Base-by-base conservation (phyloP, 2,888 invertebrate genomes). In the Heliconius aoede region DNA sequence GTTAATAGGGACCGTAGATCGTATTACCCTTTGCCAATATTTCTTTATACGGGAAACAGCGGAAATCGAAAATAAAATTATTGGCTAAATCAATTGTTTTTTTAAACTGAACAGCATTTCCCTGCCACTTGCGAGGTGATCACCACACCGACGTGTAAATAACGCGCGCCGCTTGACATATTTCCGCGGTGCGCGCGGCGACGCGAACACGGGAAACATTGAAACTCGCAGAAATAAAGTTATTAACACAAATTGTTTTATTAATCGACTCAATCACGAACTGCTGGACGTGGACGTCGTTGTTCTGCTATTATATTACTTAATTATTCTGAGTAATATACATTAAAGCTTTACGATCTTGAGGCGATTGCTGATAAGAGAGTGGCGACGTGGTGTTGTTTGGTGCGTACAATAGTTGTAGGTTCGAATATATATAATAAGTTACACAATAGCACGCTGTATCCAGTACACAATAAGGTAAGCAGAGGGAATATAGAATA, bases 221-320 rank as follows among this genome's bases (percentile, higher is more conserved):
- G 51, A 75, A 75, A 75, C 61, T 40, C 74, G 67, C 75, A 69
- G 79, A 79, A 79, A 79, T 79, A 73, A 62, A 77, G 79, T 72
- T 69, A 75, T 79, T 79, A 77, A 79, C 77, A 77, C 73, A 79
- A 79, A 79, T 80, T 78, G 78, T 80, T 80, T 76, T 74, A 80
- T 76, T 72, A 80, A 78, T 75, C 71, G 67, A 71, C 58, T 65
- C 61, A 73, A 76, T 76, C 80, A 80, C 80, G 80, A 78, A 78
- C 68, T 61, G 74, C 58, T 72, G 73, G 76, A 65, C 73, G 74
- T 73, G 30, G 67, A 73, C 40, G 67, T 64, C 62, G 76, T 76
- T 78, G 76, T 55, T 76, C 76, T 76, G 72, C 74, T 73, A 78
- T 78, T 79, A 79, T 76, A 79, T 76, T 78, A 78, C 78, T 79